phyloP scores from a whole-genome alignment of 2,113 vertebrate genomes.

The Eublepharis macularius region DNA sequence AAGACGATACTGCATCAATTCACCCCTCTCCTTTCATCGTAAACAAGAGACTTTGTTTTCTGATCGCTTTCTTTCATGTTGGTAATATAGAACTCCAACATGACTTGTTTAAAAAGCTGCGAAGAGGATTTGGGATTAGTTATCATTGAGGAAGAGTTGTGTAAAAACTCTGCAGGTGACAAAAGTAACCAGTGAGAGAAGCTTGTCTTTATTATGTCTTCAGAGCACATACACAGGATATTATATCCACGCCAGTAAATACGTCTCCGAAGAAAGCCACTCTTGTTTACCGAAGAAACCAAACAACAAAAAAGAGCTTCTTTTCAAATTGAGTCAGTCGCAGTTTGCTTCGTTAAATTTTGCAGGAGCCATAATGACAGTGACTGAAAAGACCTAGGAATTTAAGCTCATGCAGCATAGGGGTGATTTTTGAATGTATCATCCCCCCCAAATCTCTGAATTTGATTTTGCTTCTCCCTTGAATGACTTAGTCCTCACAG shows the following conservation, averaged over 20 bases:
- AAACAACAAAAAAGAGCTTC: background rate
- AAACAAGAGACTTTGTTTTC: slow-evolving; percentile 42
- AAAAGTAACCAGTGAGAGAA: slow-evolving; percentile 49
- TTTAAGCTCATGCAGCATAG: too few relatives aligned
- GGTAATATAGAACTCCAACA: slow-evolving; percentile 56
- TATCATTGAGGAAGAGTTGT: slow-evolving; percentile 54
- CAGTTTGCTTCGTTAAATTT: background rate
- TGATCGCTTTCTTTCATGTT: slow-evolving; percentile 55
- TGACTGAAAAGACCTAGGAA: background rate
- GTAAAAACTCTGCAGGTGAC: slow-evolving; percentile 62
- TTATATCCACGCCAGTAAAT: slow-evolving; percentile 36
- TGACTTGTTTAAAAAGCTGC: slow-evolving; percentile 58
- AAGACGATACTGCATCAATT: background rate
- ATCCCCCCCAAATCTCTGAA: too few relatives aligned
- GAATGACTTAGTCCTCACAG: too few relatives aligned
- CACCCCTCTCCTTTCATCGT: background rate
- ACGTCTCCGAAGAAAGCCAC: background rate
- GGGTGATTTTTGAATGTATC: too few relatives aligned
- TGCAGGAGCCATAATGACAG: background rate
- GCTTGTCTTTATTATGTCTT: slow-evolving; percentile 48
- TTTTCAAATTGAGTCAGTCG: background rate
- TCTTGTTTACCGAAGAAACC: background rate
- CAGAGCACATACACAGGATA: slow-evolving; percentile 52
- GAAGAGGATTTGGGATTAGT: slow-evolving; percentile 66
- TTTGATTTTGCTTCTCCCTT: too few relatives aligned